These are phyloP conservation scores for Colius striatus DNA, from an alignment of 2,113 vertebrate genomes.

Conservation along the genomic window DNA sequence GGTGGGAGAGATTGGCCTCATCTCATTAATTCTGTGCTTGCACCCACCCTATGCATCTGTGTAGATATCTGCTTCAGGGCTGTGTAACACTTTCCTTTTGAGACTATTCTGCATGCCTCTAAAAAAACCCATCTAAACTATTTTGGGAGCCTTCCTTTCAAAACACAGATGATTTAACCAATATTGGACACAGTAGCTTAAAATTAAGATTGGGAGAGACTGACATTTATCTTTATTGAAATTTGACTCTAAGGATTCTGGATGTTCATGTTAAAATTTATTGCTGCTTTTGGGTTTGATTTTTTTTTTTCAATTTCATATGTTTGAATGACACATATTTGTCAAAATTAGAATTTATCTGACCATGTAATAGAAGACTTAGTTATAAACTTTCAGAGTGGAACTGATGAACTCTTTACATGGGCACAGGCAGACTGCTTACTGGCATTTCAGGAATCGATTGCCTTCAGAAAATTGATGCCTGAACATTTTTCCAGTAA, in stretches of 20 bases:
- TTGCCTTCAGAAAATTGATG: not conserved
- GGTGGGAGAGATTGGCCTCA: not conserved
- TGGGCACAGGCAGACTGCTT: not conserved
- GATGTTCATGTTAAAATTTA: not conserved
- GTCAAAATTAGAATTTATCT: not conserved
- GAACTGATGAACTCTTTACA: not conserved
- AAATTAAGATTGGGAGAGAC: not conserved
- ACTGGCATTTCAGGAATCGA: not conserved
- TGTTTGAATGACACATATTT: not conserved
- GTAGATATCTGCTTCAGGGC: not conserved
- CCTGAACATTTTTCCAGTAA: not conserved
- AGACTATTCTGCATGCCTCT: not conserved
- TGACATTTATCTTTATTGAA: not conserved
- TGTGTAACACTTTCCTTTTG: not conserved
- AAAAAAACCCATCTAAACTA: not conserved
- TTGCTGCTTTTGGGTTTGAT: not conserved
- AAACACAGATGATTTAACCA: not conserved
- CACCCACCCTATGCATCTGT: not conserved
- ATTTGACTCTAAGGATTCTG: not conserved
- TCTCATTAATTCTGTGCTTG: not conserved
- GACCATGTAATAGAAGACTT: not conserved
- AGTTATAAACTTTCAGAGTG: not conserved
- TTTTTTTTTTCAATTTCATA: not conserved
- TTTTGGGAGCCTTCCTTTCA: not conserved
- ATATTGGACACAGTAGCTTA: not conserved